Percentiles rank a stretch among this genome's conserved stretches.
phyloP scores from a whole-genome alignment of 2,888 invertebrate genomes.

The Onchidella celtica region DNA sequence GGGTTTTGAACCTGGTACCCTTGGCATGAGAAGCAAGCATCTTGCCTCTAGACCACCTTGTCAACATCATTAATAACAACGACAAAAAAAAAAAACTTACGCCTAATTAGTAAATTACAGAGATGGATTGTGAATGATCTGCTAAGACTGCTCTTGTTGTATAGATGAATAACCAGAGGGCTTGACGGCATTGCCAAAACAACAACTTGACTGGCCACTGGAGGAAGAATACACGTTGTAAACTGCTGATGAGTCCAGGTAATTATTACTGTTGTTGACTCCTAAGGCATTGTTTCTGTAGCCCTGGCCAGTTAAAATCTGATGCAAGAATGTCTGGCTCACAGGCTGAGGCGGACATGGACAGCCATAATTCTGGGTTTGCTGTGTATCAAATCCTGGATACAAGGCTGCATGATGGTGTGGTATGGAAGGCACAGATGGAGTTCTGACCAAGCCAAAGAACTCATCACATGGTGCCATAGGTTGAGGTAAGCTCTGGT shows the following conservation, averaged over 20 bases:
- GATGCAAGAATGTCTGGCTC: conserved; percentile 70
- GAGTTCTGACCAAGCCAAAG: conserved; percentile 22
- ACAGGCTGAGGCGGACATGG: conserved; percentile 58
- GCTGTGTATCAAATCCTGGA: conserved; percentile 10
- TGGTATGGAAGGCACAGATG: conserved; percentile 20
- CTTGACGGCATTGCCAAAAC: conserved; percentile 41
- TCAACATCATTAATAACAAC: too few species aligned
- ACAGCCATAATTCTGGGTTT: background rate
- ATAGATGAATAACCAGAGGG: conserved; percentile 44
- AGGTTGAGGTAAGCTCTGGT: conserved; percentile 13
- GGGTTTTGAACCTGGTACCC: too few species aligned
- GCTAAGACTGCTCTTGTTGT: conserved; percentile 15
- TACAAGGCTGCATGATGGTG: conserved; percentile 27
- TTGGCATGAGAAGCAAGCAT: too few species aligned
- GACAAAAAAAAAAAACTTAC: too few species aligned
- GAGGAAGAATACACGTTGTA: background rate
- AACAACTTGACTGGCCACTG: conserved; percentile 32
- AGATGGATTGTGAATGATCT: too few species aligned
- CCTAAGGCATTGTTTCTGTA: conserved; percentile 64
- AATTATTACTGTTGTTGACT: background rate
- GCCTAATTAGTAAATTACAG: too few species aligned
- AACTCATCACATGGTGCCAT: conserved; percentile 19
- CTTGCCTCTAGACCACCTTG: too few species aligned
- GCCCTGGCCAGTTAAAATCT: conserved; percentile 72
- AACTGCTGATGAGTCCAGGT: background rate